phyloP scores from a whole-genome alignment of 1,140 invertebrate species.

The Rhyacophila brunnea region DNA sequence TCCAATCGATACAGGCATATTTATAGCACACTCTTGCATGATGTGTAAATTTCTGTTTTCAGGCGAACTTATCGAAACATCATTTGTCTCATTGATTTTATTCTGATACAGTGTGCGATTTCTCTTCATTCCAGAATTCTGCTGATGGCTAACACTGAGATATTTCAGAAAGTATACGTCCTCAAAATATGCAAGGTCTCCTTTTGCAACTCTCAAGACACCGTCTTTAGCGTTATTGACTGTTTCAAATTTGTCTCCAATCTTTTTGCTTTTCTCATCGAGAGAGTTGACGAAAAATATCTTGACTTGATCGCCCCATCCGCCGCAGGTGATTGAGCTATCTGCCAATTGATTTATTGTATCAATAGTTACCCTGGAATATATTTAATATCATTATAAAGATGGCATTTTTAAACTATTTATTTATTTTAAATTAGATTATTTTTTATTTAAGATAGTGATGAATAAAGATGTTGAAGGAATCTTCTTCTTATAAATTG shows the following conservation, averaged over 20 bases:
- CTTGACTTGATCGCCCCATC: conserved; percentile 68
- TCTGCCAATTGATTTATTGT: conserved; percentile 65
- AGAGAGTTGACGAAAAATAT: conserved; percentile 67
- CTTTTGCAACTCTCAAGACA: conserved; percentile 63
- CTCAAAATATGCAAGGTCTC: conserved; percentile 76
- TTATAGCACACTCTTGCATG: conserved; percentile 76
- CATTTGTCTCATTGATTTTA: conserved; percentile 21
- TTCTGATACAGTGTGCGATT: conserved; percentile 25
- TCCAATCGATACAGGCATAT: conserved; percentile 77
- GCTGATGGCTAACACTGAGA: conserved; percentile 58
- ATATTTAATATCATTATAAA: not conserved
- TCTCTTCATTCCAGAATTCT: conserved; percentile 24
- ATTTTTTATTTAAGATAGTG: too few species aligned
- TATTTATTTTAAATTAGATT: too few species aligned
- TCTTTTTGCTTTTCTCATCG: conserved; percentile 62
- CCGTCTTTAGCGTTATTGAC: conserved; percentile 58
- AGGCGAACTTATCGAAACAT: conserved; percentile 32
- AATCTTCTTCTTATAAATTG: too few species aligned
- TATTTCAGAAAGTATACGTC: conserved; percentile 71
- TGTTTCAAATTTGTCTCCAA: conserved; percentile 66
- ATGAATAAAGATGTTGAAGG: too few species aligned
- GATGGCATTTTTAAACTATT: too few species aligned
- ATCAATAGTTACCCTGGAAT: conserved; percentile 70
- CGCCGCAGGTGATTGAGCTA: conserved; percentile 62
- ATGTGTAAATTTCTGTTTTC: conserved; percentile 67